Conservation (phyloP, 2,113 vertebrate species). For the Austrofundulus limnaeus region DNA sequence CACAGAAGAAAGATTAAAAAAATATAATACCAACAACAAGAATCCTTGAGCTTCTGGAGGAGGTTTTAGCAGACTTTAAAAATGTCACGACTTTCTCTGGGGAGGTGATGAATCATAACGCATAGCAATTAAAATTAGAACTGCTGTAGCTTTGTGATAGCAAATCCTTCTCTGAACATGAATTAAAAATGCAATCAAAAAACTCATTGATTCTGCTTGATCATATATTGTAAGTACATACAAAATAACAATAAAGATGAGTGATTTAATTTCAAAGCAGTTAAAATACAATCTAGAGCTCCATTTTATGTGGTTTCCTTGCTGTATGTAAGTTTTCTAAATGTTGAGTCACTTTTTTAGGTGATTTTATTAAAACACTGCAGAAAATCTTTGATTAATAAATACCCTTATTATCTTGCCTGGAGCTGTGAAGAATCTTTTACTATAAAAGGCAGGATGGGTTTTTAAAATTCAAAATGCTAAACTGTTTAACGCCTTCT, state of each 20-base stretch:
- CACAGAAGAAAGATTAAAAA: conserved; percentile 19
- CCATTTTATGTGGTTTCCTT: not conserved
- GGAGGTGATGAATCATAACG: conserved; percentile 37
- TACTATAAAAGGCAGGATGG: conserved; percentile 3
- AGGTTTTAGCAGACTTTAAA: conserved; percentile 32
- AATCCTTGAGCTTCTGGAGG: conserved; percentile 52
- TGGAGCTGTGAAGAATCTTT: conserved; percentile 25
- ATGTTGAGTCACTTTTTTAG: conserved; percentile 19
- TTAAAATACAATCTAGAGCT: not conserved
- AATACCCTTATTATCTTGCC: conserved; percentile 42
- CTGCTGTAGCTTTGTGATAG: conserved; percentile 41
- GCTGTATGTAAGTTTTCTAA: not conserved
- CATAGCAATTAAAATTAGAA: conserved; percentile 25
- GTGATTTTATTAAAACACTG: conserved; percentile 21
- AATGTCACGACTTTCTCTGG: conserved; percentile 33
- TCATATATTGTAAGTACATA: not conserved
- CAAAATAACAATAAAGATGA: not conserved
- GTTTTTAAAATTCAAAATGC: conserved; percentile 18
- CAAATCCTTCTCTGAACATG: conserved; percentile 14
- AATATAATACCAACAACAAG: not conserved
- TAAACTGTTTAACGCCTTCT: conserved; percentile 20
- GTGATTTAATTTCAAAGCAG: no score
- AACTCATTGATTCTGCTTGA: no score
- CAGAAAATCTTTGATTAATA: conserved; percentile 19
- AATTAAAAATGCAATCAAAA: not conserved